phyloP scores from a whole-genome alignment of 2,888 invertebrate genomes.

The Cerastoderma edule region DNA sequence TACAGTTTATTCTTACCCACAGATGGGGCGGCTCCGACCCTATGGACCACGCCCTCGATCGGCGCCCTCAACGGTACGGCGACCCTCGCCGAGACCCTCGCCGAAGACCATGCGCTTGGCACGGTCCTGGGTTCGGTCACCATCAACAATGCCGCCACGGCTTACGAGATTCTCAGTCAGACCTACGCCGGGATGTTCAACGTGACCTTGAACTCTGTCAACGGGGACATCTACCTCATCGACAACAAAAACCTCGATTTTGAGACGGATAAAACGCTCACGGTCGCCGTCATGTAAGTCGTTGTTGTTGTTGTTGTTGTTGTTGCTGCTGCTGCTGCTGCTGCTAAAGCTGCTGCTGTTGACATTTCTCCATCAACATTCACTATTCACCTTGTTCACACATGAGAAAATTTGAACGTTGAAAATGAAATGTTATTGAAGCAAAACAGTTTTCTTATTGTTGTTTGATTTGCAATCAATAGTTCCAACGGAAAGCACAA shows the following conservation, averaged over 20 bases:
- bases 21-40: background rate
- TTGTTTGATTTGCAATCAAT: no score
- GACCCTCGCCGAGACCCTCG: background rate
- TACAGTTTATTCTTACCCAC: no score
- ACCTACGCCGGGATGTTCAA: slow-evolving; percentile 16
- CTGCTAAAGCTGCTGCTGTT: no score
- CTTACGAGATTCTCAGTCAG: slow-evolving; percentile 11
- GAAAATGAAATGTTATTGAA: no score
- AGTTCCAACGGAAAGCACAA: no score
- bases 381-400: no score
- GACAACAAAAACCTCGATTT: background rate
- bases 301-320: background rate
- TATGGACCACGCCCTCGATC: background rate
- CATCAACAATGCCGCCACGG: slow-evolving; percentile 9
- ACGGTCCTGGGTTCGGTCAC: background rate
- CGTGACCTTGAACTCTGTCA: slow-evolving; percentile 3
- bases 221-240: slow-evolving; percentile 10
- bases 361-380: no score
- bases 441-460: no score
- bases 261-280: background rate
- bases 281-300: slow-evolving; percentile 10
- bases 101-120: background rate
- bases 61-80: background rate
- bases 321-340: no score
- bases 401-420: no score